A percentile compares a stretch with the other conserved stretches of the same genome.
These are phyloP conservation scores for Himantopus leucocephalus DNA, from an alignment of 2,113 vertebrate species.

Conservation along the genomic window DNA sequence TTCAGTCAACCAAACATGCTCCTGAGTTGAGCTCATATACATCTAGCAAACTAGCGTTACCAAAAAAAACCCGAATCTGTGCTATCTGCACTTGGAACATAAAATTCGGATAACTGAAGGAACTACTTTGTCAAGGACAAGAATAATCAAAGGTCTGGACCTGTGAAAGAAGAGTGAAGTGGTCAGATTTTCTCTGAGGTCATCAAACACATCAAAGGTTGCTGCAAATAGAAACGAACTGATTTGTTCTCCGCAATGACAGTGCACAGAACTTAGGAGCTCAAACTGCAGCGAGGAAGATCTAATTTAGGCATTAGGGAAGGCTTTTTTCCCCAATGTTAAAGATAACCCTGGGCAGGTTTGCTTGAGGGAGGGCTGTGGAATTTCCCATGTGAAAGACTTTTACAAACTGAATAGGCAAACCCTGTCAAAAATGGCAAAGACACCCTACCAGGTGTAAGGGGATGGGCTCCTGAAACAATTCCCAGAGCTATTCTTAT, in stretches of 20 bases:
- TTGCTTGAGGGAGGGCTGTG: neutral
- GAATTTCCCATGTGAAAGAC: neutral
- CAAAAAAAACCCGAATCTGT: neutral
- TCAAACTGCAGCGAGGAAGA: neutral
- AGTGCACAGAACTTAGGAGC: neutral
- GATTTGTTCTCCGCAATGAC: neutral
- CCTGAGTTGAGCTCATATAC: neutral
- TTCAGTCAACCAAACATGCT: neutral
- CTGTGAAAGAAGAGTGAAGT: neutral
- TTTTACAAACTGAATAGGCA: neutral
- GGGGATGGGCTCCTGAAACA: neutral
- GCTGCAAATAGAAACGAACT: neutral
- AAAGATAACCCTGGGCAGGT: neutral
- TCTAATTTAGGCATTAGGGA: neutral
- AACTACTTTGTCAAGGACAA: neutral
- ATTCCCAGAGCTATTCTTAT: neutral
- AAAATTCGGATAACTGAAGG: neutral
- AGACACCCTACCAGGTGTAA: fast-evolving
- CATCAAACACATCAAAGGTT: conserved; percentile 12
- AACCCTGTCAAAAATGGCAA: neutral
- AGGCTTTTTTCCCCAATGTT: neutral
- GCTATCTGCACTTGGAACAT: neutral
- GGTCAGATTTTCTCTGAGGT: conserved; percentile 7
- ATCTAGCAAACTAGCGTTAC: neutral
- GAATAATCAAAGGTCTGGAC: neutral